Conservation (phyloP, 2,888 invertebrate genomes). For the Andrena praecox region DNA sequence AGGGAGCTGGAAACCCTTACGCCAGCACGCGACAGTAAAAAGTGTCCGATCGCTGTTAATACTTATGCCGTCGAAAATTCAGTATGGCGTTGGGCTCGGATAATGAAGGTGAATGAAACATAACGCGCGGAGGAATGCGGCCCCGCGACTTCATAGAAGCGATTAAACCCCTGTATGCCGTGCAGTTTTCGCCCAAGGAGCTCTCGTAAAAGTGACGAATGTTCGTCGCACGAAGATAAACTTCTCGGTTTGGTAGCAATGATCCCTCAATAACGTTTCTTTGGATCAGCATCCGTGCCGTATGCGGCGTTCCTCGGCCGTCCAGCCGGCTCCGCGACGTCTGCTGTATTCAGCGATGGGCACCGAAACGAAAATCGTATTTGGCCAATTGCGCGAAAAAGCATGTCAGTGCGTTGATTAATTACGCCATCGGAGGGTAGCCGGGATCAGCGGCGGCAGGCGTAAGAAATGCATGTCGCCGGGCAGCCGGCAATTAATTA, state of each 20-base stretch:
- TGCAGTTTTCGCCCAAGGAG: neutral
- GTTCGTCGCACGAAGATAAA: slow-evolving; percentile 30
- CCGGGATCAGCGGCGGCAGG: slow-evolving; percentile 41
- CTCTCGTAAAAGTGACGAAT: slow-evolving; percentile 33
- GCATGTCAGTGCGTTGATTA: slow-evolving; percentile 68
- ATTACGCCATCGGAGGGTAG: slow-evolving; percentile 63
- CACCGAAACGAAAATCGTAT: slow-evolving; percentile 52
- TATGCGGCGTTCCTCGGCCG: slow-evolving; percentile 25
- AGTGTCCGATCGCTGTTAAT: too few species aligned
- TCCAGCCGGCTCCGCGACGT: slow-evolving; percentile 9
- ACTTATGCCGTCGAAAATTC: too few species aligned
- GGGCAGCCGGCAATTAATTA: slow-evolving; percentile 69
- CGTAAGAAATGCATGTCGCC: slow-evolving; percentile 67
- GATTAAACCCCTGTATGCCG: neutral
- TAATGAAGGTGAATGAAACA: neutral
- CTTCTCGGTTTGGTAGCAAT: slow-evolving; percentile 47
- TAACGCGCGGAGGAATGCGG: neutral
- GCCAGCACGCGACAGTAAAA: too few species aligned
- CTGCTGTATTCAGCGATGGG: slow-evolving; percentile 14
- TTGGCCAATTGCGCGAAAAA: slow-evolving; percentile 64
- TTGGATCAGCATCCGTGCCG: slow-evolving; percentile 4
- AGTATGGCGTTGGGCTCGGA: neutral
- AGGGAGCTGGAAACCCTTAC: too few species aligned
- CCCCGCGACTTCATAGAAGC: neutral
- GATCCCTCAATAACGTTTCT: slow-evolving; percentile 47